phyloP scores from a whole-genome alignment of 2,113 vertebrate genomes.

The Prinia subflava region DNA sequence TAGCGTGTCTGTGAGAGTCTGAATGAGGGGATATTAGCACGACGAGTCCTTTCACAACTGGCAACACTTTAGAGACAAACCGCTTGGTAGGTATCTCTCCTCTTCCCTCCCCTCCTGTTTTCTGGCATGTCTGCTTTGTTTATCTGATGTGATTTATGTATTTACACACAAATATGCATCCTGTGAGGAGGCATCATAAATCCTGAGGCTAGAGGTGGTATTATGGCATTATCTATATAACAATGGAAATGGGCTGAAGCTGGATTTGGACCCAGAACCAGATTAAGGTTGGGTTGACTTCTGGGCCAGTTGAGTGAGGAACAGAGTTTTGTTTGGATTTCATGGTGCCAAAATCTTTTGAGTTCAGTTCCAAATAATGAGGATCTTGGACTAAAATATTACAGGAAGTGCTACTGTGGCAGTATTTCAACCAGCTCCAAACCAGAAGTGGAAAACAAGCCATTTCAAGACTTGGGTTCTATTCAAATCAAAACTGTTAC shows the following conservation, averaged over 20 bases:
- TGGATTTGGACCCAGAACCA: constrained; percentile 51
- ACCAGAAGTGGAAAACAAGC: constrained; percentile 68
- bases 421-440: constrained; percentile 65
- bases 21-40: constrained; percentile 71
- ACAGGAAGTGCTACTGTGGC: constrained; percentile 60
- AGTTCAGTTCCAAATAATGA: constrained; percentile 60
- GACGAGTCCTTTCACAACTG: constrained; percentile 71
- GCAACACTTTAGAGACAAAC: constrained; percentile 69
- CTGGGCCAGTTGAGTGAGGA: constrained; percentile 50
- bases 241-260: constrained; percentile 25
- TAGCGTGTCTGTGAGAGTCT: constrained; percentile 62
- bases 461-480: constrained; percentile 53
- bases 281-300: constrained; percentile 45
- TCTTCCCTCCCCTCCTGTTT: constrained; percentile 51
- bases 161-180: constrained; percentile 64
- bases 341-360: constrained; percentile 45
- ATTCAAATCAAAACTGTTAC: constrained; percentile 60
- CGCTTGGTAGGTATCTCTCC: constrained; percentile 61
- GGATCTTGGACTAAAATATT: constrained; percentile 61
- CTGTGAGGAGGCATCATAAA: constrained; percentile 48
- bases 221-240: constrained; percentile 40
- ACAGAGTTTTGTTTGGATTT: constrained; percentile 55
- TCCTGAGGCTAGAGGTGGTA: constrained; percentile 46
- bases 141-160: constrained; percentile 71
- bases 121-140: constrained; percentile 66